Evolutionary conservation across 2,888 invertebrate genomes (phyloP).

Genomic region (Cephus spinipes): DNA sequence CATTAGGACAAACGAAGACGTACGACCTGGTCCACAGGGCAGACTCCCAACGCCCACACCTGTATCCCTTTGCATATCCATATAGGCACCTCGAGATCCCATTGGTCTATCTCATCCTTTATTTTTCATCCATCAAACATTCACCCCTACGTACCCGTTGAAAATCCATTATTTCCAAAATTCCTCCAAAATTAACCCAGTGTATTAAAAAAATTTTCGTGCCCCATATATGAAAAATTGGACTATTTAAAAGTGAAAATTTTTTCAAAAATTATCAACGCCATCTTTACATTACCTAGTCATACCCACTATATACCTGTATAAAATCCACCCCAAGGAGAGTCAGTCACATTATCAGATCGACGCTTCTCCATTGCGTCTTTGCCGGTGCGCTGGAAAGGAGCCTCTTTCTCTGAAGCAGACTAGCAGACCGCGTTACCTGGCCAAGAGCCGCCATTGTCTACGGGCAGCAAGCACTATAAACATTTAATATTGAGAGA

Average conservation of each 20-base stretch:
- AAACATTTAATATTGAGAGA: slow-evolving; percentile 26
- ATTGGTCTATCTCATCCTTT: background rate
- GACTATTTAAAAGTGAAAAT: background rate
- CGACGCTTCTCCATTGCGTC: background rate
- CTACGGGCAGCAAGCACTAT: slow-evolving; percentile 23
- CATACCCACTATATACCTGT: background rate
- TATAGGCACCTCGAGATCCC: background rate
- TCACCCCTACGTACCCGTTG: background rate
- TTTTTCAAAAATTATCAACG: background rate
- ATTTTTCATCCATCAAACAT: background rate
- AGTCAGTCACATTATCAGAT: background rate
- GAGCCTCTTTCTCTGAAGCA: background rate
- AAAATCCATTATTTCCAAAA: background rate
- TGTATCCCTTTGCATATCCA: background rate
- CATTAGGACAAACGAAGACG: background rate
- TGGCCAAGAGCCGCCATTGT: slow-evolving; percentile 21
- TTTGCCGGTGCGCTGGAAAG: background rate
- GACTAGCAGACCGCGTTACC: slow-evolving; percentile 13
- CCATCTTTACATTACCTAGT: background rate
- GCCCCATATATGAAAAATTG: fast-evolving
- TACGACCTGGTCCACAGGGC: background rate
- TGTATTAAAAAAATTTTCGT: background rate
- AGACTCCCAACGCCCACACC: background rate
- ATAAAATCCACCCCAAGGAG: background rate
- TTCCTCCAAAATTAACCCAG: background rate